A percentile compares a stretch with the other conserved stretches of the same genome.
phyloP scores from a whole-genome alignment of 2,888 invertebrate species.

The Ochropleura plecta region DNA sequence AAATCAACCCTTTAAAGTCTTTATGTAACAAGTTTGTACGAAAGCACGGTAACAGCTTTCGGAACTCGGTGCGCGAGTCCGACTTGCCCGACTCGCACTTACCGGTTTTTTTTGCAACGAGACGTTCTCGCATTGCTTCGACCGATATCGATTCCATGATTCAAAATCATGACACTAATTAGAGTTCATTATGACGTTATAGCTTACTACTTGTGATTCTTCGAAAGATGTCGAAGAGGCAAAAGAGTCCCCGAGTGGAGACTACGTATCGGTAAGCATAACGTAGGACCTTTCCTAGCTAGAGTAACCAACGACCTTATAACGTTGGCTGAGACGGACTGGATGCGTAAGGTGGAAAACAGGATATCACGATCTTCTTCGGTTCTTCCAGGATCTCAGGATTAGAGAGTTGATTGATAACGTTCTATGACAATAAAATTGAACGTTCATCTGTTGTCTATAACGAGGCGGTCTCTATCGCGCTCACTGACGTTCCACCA shows the following conservation, averaged over 20 bases:
- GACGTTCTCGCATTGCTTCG: neutral
- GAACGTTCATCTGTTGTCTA: no score
- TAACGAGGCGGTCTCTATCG: no score
- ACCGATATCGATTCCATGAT: neutral
- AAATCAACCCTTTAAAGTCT: no score
- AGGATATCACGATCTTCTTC: no score
- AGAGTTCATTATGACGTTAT: neutral
- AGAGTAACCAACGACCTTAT: neutral
- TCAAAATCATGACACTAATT: neutral
- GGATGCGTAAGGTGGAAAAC: rapidly evolving
- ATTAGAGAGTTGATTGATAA: neutral
- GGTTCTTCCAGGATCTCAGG: neutral
- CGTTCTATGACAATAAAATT: neutral
- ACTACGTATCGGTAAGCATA: neutral
- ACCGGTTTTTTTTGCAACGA: neutral
- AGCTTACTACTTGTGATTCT: neutral
- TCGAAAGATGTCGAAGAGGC: neutral
- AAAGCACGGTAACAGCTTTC: no score
- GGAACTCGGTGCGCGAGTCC: no score
- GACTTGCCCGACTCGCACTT: no score
- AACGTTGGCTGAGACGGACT: neutral
- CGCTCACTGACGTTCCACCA: no score
- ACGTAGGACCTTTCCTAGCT: neutral
- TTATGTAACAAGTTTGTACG: no score
- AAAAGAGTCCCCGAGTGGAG: neutral